Evolutionary conservation across 2,797 vertebrate species (phyloP), one percentile per base, ranked within the genome.

Genomic region (Mallotus villosus): DNA sequence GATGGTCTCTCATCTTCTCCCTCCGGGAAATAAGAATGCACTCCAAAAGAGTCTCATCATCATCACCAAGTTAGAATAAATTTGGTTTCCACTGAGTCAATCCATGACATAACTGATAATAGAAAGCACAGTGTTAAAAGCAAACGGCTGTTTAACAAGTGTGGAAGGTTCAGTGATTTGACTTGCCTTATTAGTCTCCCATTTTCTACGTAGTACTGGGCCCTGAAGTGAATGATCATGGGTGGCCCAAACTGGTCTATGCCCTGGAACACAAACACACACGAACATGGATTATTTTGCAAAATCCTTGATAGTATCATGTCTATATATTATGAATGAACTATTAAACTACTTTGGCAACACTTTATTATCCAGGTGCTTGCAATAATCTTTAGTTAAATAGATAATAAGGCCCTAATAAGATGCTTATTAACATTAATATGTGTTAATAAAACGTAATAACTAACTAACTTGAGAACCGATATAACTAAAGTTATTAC

Each of bases 191-290:
- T 99, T 78, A 99, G 82, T 70, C 95, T 89, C 53, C 97, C 97
- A 2, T 99, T 99, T 86, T 99, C 97, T 74, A 99, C 97, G 0
- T 98, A 99, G 91, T 98, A 98, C 89, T 98, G 97, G 82, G 96
- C 97, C 80, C 97, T 94, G 89, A 99, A 99, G 90, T 99, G 97
- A 82, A 99, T 95, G 81, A 99, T 98, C 97, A 99, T 98, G 0
- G 97, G 97, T 4, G 97, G 97, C 1, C 97, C 97, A 73, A 99
- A 99, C 81, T 99, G 97, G 88, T 99, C 98, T 53, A 99, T 98
- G 12, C 97, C 98, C 98, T 99, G 87, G 9, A 75, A 61, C 7
- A 61, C 14, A 14, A 61, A 24, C 14, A 61, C 22, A 46, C 41
- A 46, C 2, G 41, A 46, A 46, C 11, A 25, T 61, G 21, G 11